Evolutionary conservation across 2,113 vertebrate species (phyloP).

Genomic region (Gobio gobio): DNA sequence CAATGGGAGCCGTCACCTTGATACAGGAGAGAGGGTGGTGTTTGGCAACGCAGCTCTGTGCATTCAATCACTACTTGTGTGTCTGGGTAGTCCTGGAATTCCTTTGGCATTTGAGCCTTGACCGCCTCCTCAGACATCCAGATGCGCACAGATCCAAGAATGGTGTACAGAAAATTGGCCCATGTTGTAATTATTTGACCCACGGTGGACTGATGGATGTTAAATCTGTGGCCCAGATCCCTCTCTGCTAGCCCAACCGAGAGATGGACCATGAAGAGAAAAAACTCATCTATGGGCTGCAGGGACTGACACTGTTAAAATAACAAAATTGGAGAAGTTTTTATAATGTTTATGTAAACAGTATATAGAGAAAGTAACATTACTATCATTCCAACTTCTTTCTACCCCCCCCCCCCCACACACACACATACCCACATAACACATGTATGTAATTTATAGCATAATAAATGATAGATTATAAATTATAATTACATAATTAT

Average conservation of each 20-base stretch:
- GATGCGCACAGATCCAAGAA: slow-evolving; percentile 14
- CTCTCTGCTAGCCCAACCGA: slow-evolving; percentile 33
- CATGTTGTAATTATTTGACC: slow-evolving; percentile 12
- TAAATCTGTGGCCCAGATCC: slow-evolving; percentile 42
- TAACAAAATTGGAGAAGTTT: neutral
- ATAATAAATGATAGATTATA: neutral
- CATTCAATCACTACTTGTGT: slow-evolving; percentile 11
- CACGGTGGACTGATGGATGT: slow-evolving; percentile 12
- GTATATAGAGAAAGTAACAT: neutral
- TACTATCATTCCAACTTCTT: neutral
- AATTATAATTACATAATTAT: neutral
- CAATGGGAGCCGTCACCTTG: neutral
- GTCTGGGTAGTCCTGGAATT: slow-evolving; percentile 13
- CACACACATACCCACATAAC: neutral
- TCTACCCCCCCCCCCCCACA: no score
- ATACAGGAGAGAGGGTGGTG: neutral
- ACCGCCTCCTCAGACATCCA: slow-evolving; percentile 6
- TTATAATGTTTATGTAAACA: neutral
- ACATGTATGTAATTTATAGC: neutral
- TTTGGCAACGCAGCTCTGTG: slow-evolving; percentile 5
- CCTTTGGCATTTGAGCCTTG: slow-evolving; percentile 24
- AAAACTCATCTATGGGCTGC: slow-evolving; percentile 32
- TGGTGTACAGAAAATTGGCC: slow-evolving; percentile 3
- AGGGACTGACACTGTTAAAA: slow-evolving; percentile 34
- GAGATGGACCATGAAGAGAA: slow-evolving; percentile 35